Evolutionary conservation across 1,140 invertebrate genomes (phyloP).

Genomic region (Lucilia sericata): DNA sequence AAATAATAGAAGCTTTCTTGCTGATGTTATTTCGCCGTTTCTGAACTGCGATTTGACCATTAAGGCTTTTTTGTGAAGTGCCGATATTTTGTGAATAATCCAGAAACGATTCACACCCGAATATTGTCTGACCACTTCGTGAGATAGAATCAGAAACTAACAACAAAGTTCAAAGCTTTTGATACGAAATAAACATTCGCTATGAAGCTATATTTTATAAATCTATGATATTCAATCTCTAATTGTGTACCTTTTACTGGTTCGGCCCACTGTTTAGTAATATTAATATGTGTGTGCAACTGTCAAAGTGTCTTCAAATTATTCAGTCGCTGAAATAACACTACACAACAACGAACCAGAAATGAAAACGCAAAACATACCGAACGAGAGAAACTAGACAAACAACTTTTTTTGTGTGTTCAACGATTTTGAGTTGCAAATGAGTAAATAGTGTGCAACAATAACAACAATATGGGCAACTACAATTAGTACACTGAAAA

Average conservation of each 20-base stretch:
- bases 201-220: too few species aligned
- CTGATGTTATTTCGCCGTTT: too few species aligned
- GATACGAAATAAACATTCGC: too few species aligned
- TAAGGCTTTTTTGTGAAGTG: too few species aligned
- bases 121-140: too few species aligned
- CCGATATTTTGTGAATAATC: too few species aligned
- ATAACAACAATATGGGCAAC: conserved; percentile 33
- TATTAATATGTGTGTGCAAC: conserved; percentile 38
- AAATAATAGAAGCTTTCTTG: too few species aligned
- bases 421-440: conserved; percentile 45
- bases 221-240: neutral
- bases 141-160: too few species aligned
- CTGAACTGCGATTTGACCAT: too few species aligned
- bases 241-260: neutral
- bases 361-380: conserved; percentile 43
- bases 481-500: conserved; percentile 34
- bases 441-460: conserved; percentile 46
- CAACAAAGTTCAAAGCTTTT: too few species aligned
- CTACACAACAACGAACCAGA: conserved; percentile 35
- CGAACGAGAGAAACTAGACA: conserved; percentile 26
- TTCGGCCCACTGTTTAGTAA: conserved; percentile 3
- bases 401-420: conserved; percentile 40
- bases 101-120: too few species aligned
- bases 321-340: conserved; percentile 43
- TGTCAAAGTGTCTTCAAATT: conserved; percentile 37